These are phyloP conservation scores for Hyperoplus immaculatus DNA, from an alignment of 2,797 vertebrate species.

Conservation along the genomic window DNA sequence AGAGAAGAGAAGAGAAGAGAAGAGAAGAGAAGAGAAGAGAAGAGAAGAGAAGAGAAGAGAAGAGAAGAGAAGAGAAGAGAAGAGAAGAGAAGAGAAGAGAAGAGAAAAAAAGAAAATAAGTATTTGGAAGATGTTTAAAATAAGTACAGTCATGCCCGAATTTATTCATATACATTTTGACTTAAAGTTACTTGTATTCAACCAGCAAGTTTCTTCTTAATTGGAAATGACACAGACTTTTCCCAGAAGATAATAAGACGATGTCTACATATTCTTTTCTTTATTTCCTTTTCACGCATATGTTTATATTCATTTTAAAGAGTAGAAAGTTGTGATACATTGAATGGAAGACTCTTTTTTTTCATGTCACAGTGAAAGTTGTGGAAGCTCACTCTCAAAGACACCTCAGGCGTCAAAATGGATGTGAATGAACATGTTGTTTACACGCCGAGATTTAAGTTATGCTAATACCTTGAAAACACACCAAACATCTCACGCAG, in stretches of 20 bases:
- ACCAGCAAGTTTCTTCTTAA: too few relatives aligned
- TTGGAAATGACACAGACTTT: too few relatives aligned
- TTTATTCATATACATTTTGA: too few relatives aligned
- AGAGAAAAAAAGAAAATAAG: too few relatives aligned
- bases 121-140: too few relatives aligned
- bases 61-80: not conserved
- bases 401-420: constrained; percentile 18
- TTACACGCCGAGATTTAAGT: constrained; percentile 44
- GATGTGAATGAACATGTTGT: constrained; percentile 36
- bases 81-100: too few relatives aligned
- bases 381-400: constrained; percentile 20
- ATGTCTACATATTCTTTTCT: too few relatives aligned
- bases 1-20: constrained; percentile 5
- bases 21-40: not conserved
- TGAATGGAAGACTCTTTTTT: not conserved
- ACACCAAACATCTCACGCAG: constrained; percentile 5
- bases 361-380: not conserved
- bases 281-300: too few relatives aligned
- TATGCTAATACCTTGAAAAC: constrained; percentile 43
- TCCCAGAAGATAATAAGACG: too few relatives aligned
- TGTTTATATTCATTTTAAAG: too few relatives aligned
- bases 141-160: too few relatives aligned
- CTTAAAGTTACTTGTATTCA: too few relatives aligned
- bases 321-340: constrained; percentile 20
- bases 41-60: constrained; percentile 1